Percentiles rank a stretch among this genome's conserved stretches.
Evolutionary conservation across 2,113 vertebrate genomes (phyloP).

Genomic region (Thymallus thymallus): DNA sequence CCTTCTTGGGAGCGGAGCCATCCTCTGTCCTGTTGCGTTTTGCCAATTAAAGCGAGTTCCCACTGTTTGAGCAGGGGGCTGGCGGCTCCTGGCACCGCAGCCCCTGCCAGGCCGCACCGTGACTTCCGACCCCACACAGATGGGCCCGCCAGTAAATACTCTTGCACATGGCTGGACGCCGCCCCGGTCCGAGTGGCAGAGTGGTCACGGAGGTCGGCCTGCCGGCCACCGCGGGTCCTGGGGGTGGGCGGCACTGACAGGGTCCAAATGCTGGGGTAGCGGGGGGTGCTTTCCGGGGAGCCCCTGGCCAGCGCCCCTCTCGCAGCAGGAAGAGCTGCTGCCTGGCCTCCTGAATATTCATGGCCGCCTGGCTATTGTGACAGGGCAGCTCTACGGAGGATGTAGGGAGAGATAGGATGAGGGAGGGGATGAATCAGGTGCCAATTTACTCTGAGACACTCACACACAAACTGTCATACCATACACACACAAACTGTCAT

Average conservation of each 20-base stretch:
- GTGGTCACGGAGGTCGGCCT: constrained; percentile 70
- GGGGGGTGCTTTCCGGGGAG: constrained; percentile 76
- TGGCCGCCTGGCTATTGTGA: constrained; percentile 85
- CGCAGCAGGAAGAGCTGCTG: constrained; percentile 75
- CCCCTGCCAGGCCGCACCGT: constrained; percentile 77
- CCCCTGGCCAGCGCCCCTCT: constrained; percentile 72
- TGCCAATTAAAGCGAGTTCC: constrained; percentile 94
- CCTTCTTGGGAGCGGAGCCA: constrained; percentile 76
- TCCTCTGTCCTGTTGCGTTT: constrained; percentile 80
- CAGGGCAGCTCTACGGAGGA: constrained; percentile 75
- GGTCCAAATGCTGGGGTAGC: constrained; percentile 80
- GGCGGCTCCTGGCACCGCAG: constrained; percentile 72
- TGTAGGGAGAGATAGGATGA: constrained; percentile 50
- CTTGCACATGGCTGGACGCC: constrained; percentile 68
- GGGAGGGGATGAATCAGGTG: constrained; percentile 56
- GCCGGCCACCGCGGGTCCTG: constrained; percentile 64
- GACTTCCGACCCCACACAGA: constrained; percentile 88
- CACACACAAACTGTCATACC: too few species aligned
- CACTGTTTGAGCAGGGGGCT: constrained; percentile 86
- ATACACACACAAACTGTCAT: constrained; percentile 10
- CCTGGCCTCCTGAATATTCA: constrained; percentile 91
- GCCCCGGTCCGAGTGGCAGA: constrained; percentile 71
- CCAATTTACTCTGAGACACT: constrained; percentile 39
- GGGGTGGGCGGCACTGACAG: constrained; percentile 78
- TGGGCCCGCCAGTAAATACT: constrained; percentile 76